phyloP scores from a whole-genome alignment of 2,888 invertebrate genomes.

The Netelia fuscicornis region DNA sequence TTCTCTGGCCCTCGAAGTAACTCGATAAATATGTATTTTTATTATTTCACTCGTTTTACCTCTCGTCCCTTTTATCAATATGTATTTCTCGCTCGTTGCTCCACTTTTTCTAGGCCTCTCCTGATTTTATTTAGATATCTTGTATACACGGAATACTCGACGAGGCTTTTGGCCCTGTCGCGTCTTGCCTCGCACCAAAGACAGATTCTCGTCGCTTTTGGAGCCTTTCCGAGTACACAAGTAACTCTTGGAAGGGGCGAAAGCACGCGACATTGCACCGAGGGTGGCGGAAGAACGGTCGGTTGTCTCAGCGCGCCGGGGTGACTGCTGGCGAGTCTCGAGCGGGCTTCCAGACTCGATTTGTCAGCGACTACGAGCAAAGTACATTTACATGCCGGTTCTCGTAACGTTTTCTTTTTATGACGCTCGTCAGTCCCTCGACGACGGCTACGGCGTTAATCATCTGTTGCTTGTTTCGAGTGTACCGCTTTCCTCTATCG shows the following conservation, averaged over 20 bases:
- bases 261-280: neutral
- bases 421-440: neutral
- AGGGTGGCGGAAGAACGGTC: neutral
- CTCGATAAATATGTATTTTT: no score
- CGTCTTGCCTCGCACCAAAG: neutral
- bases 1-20: no score
- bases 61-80: no score
- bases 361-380: neutral
- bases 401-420: neutral
- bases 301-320: neutral
- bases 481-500: neutral
- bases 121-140: slow-evolving; percentile 69
- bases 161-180: neutral
- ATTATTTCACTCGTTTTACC: no score
- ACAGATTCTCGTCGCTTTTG: neutral
- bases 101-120: neutral
- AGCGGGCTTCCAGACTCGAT: neutral
- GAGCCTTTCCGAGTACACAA: neutral
- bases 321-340: neutral
- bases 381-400: neutral
- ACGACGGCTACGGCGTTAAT: neutral
- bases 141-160: slow-evolving; percentile 62
- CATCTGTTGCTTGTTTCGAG: neutral
- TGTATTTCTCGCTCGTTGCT: neutral
- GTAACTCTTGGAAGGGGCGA: neutral